These are phyloP conservation scores for Sebastes reedi DNA, from an alignment of 2,797 vertebrate genomes.

Conservation along the genomic window DNA sequence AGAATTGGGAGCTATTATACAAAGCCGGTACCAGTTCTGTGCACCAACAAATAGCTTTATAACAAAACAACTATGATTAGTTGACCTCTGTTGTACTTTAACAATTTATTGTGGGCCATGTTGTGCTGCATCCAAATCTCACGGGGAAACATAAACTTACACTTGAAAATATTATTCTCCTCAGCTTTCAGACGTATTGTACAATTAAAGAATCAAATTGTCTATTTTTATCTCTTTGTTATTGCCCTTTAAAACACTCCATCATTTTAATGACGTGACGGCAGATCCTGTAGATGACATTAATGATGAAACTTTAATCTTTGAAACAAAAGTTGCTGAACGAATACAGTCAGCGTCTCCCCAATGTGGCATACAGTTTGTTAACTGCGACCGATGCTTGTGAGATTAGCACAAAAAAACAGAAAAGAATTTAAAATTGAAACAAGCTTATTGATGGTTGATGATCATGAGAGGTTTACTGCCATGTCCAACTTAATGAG, in stretches of 20 bases:
- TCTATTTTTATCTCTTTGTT: constrained; percentile 38
- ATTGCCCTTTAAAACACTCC: constrained; percentile 31
- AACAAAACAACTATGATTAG: background rate
- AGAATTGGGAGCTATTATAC: background rate
- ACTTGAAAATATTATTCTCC: constrained; percentile 10
- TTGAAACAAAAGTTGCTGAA: background rate
- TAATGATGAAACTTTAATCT: constrained; percentile 22
- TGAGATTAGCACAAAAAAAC: background rate
- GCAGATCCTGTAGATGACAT: constrained; percentile 23
- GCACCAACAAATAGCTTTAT: background rate
- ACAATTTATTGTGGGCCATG: background rate
- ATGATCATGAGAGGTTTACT: background rate
- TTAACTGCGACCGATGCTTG: background rate
- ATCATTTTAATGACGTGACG: constrained; percentile 34
- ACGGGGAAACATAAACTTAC: background rate
- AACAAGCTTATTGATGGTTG: background rate
- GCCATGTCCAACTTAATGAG: background rate
- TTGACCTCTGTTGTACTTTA: background rate
- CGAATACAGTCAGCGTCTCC: constrained; percentile 1
- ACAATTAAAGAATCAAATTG: constrained; percentile 8
- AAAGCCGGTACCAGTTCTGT: background rate
- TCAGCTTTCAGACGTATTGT: background rate
- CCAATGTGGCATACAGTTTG: background rate
- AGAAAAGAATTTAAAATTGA: too few relatives aligned
- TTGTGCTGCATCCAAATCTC: background rate